Conservation (phyloP, 2,888 invertebrate genomes). For the Synanthedon formicaeformis region DNA sequence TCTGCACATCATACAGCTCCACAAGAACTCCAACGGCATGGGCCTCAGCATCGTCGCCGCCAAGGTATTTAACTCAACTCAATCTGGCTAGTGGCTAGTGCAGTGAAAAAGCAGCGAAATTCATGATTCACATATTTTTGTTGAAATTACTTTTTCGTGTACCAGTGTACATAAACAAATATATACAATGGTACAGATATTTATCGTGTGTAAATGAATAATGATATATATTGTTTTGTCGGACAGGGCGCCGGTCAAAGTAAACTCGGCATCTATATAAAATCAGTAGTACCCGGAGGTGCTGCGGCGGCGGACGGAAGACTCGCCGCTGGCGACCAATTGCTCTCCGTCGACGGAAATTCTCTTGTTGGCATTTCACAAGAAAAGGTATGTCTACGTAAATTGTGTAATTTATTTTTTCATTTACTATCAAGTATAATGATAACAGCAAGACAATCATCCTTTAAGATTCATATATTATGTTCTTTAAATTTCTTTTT, state of each 20-base stretch:
- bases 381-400: constrained; percentile 67
- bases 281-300: constrained; percentile 96
- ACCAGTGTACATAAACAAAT: too few species aligned
- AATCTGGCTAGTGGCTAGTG: neutral
- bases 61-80: constrained; percentile 70
- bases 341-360: constrained; percentile 96
- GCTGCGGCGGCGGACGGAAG: constrained; percentile 94
- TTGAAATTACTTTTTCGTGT: too few species aligned
- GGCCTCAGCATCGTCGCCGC: constrained; percentile 99
- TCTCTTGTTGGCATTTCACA: constrained; percentile 89
- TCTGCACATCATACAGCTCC: constrained; percentile 86
- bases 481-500: too few species aligned
- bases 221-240: neutral
- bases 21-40: constrained; percentile 96
- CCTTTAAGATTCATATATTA: too few species aligned
- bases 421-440: neutral
- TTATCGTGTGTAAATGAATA: too few species aligned
- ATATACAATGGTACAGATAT: too few species aligned
- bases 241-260: constrained; percentile 61
- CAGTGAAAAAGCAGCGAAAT: too few species aligned
- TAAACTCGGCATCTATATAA: constrained; percentile 96
- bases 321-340: constrained; percentile 95
- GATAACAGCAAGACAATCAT: neutral
- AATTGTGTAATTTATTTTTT: neutral
- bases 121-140: too few species aligned